Evolutionary conservation across 2,113 vertebrate species (phyloP), one percentile per base, ranked within the genome.

Genomic region (Tyrannus savana): DNA sequence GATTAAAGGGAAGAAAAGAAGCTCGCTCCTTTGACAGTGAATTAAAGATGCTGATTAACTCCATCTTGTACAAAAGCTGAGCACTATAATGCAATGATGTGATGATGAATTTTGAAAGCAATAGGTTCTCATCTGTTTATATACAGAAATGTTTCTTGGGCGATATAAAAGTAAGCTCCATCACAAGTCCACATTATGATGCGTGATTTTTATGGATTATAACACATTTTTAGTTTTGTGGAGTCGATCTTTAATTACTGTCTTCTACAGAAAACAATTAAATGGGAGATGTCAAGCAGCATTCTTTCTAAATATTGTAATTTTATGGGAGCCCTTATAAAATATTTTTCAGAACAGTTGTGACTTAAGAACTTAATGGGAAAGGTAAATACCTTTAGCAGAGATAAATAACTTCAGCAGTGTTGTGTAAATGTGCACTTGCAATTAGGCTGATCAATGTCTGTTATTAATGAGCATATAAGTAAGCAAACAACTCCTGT

Each of bases 361-460:
- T 86, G 44, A 84, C 30, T 84, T 84, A 78, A 62, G 71, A 79
- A 64, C 55, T 93, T 77, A 71, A 69, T 69, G 37, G 25, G 17
- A 84, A 80, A 64, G 35, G 33, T 80, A 75, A 90, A 83, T 64
- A 78, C 41, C 39, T 68, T 88, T 47, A 80, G 21, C 62, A 88
- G 75, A 85, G 35, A 74, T 63, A 75, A 78, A 67, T 67, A 63
- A 67, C 42, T 82, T 67, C 18, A 75, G 15, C 60, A 63, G 35
- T 82, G 88, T 52, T 83, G 4, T 80, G 67, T 77, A 77, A 92
- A 73, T 64, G 39, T 76, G 37, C 49, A 60, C 41, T 94, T 90
- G 75, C 58, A 96, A 68, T 88, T 89, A 86, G 35, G 23, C 63
- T 88, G 58, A 76, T 95, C 62, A 79, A 35, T 93, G 71, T 35